Evolutionary conservation across 2,888 invertebrate species (phyloP).

Genomic region (Nymphalis urticae): DNA sequence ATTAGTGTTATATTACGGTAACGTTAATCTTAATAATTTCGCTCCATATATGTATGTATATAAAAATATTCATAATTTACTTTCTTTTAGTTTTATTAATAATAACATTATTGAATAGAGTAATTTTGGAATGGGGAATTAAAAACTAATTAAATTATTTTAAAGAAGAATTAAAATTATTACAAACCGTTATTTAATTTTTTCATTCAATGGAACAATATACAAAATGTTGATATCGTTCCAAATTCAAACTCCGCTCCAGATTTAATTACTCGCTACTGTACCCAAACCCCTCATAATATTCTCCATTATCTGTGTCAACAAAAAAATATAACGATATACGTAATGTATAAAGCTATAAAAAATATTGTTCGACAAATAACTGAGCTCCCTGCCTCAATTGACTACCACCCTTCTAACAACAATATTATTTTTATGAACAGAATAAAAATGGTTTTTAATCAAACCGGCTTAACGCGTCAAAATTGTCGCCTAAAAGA

Average conservation of each 20-base stretch:
- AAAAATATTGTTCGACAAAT: slow-evolving; percentile 64
- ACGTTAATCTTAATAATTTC: no score
- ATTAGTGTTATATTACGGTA: no score
- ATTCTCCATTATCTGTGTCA: slow-evolving; percentile 69
- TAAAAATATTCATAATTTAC: no score
- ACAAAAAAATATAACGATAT: slow-evolving; percentile 57
- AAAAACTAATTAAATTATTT: no score
- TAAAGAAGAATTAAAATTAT: no score
- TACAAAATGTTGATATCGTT: not conserved
- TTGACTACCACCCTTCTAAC: slow-evolving; percentile 52
- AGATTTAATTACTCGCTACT: slow-evolving; percentile 26
- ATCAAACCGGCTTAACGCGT: slow-evolving; percentile 52
- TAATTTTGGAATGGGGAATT: no score
- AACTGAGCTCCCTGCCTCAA: slow-evolving; percentile 48
- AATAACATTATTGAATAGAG: no score
- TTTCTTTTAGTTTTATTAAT: no score
- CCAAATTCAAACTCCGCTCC: not conserved
- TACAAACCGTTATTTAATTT: no score
- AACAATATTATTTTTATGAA: slow-evolving; percentile 78
- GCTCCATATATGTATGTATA: no score
- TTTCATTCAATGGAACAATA: not conserved
- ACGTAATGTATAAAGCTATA: slow-evolving; percentile 50
- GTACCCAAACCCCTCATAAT: slow-evolving; percentile 41
- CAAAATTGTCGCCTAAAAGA: slow-evolving; percentile 37
- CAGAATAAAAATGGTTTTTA: slow-evolving; percentile 57